Conservation (phyloP, 2,797 vertebrate genomes). For the Gobionotothen gibberifrons region DNA sequence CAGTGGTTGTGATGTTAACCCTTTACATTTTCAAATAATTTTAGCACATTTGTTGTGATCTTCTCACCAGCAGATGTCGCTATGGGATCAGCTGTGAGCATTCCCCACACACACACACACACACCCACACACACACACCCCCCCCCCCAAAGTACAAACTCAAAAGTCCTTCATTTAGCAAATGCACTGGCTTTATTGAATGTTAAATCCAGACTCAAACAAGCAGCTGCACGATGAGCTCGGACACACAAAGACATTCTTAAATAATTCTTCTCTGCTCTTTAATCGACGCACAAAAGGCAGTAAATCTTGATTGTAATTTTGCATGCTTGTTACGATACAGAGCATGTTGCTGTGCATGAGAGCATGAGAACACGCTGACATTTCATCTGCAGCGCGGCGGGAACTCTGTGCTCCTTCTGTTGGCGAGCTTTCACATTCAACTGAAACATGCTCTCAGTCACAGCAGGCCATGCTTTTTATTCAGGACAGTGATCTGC, state of each 20-base stretch:
- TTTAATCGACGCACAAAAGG: conserved; percentile 66
- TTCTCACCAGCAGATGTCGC: conserved; percentile 66
- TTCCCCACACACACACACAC: too few species aligned
- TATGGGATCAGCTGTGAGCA: conserved; percentile 11
- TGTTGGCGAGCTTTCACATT: conserved; percentile 27
- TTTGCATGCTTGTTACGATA: conserved; percentile 76
- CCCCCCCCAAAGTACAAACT: conserved; percentile 30
- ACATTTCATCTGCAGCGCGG: conserved; percentile 36
- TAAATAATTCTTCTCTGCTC: conserved; percentile 32
- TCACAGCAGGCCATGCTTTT: conserved; percentile 52
- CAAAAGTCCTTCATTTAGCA: conserved; percentile 53
- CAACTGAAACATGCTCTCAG: conserved; percentile 50
- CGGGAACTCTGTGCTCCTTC: conserved; percentile 29
- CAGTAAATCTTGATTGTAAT: conserved; percentile 67
- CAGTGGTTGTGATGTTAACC: not conserved
- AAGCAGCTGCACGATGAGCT: conserved; percentile 67
- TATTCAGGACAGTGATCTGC: conserved; percentile 48
- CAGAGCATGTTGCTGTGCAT: conserved; percentile 60
- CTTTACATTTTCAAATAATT: not conserved
- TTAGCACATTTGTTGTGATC: not conserved
- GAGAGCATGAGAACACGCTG: conserved; percentile 53
- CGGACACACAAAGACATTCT: conserved; percentile 59
- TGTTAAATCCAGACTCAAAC: conserved; percentile 72
- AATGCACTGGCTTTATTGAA: conserved; percentile 81
- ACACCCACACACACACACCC: not conserved